phyloP scores from a whole-genome alignment of 2,113 vertebrate genomes.

The Cynocephalus volans region DNA sequence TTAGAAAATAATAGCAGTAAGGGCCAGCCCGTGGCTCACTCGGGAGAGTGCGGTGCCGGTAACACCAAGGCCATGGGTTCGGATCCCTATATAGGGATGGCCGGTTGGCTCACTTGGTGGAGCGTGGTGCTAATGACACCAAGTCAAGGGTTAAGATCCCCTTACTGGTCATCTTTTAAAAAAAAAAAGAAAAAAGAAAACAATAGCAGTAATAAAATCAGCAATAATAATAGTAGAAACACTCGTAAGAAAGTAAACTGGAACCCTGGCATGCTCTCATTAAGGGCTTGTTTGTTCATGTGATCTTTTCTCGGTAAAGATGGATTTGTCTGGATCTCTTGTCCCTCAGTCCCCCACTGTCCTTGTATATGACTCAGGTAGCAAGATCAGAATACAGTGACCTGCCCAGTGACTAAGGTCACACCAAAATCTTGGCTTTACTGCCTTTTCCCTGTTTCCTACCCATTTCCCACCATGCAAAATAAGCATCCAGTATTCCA shows the following conservation, averaged over 20 bases:
- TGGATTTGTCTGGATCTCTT: neutral
- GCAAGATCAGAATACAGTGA: neutral
- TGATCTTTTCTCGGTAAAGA: neutral
- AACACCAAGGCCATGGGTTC: too few relatives aligned
- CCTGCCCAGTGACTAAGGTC: neutral
- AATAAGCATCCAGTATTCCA: neutral
- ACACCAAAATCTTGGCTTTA: neutral
- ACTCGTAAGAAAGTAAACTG: neutral
- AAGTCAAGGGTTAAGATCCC: too few relatives aligned
- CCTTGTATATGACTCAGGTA: neutral
- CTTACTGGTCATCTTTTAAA: too few relatives aligned
- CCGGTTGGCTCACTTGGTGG: too few relatives aligned
- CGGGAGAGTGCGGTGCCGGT: too few relatives aligned
- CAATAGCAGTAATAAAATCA: neutral
- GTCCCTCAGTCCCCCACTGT: neutral
- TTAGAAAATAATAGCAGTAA: too few relatives aligned
- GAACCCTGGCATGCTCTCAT: neutral
- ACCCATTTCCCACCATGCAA: neutral
- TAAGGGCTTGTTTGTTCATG: too few relatives aligned
- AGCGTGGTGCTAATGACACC: too few relatives aligned
- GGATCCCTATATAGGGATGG: too few relatives aligned
- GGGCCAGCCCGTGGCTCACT: too few relatives aligned
- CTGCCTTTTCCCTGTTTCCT: neutral
- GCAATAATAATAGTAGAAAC: neutral
- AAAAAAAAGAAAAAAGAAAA: too few relatives aligned